Evolutionary conservation across 2,888 invertebrate species (phyloP), one percentile per base, ranked within the genome.

Genomic region (Drosophila infuscata): DNA sequence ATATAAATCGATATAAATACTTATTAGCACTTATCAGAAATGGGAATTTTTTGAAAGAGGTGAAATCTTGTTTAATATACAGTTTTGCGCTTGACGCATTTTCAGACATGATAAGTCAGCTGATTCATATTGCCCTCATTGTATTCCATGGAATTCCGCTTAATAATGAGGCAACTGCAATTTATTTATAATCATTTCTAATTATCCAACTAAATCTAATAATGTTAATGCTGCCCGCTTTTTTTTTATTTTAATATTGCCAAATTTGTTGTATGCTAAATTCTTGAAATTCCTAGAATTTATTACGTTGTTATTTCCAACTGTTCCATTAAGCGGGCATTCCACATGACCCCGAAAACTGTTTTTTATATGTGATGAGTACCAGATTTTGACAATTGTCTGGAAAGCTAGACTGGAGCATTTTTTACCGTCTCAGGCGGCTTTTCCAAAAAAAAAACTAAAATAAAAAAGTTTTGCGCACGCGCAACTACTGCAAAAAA

Each of bases 401-500:
- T 62, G 35, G 15, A 46, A 15, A 25, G 46, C 25, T 25, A 15
- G 25, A 46, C 15, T 25, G 25, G 7, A 46, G 7, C 15, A 46
- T 46, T 46, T 20, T 46, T 20, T 20, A 15, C 7, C 12, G 12
- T 67, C 25, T 59, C 15, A n/a, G n/a, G n/a, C 46, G 12, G 54
- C 46, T 64, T 58, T 69, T 63, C 61, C 54, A 64, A 41, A 69
- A 66, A 59, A 66, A 60, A 57, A 63, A 56, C 32, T 25, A 25
- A 25, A 57, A 3, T 3, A 46, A 11, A 20, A 20, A 43, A 20
- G 0, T 9, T 0, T 8, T 46, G 38, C 58, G 62, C 63, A 70
- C 82, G 78, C 76, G 76, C 61, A 66, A 74, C 62, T 49, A 56
- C 51, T 73, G 57, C 67, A 70, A 66, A 69, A 71, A 69, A 57